These are phyloP conservation scores for Pongo pygmaeus DNA, from an alignment of 2,113 vertebrate genomes.

Conservation along the genomic window DNA sequence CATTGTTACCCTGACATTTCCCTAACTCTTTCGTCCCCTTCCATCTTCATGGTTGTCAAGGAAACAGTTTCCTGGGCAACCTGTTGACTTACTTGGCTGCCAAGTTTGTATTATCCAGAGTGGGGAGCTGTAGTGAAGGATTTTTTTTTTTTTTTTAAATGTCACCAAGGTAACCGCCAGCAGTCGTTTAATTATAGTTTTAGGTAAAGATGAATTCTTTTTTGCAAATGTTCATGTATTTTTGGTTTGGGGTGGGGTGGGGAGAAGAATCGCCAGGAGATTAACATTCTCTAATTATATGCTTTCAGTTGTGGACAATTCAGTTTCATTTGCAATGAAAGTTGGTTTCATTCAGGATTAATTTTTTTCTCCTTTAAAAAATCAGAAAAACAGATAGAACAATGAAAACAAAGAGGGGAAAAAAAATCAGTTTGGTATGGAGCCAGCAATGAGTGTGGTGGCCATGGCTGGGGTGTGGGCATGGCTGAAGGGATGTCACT, in stretches of 20 bases:
- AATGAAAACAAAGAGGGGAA: background rate
- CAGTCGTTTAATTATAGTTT: constrained; percentile 80
- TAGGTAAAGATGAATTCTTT: constrained; percentile 80
- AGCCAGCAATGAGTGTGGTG: background rate
- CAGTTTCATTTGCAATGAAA: constrained; percentile 40
- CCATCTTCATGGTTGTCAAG: constrained; percentile 82
- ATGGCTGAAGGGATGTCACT: rapidly evolving
- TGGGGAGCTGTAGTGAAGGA: constrained; percentile 78
- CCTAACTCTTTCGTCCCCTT: constrained; percentile 56
- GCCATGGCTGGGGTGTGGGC: background rate
- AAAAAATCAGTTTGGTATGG: background rate
- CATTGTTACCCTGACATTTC: constrained; percentile 69
- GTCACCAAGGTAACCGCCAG: constrained; percentile 83
- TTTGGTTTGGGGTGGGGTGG: constrained; percentile 55
- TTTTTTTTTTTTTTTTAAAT: constrained; percentile 74
- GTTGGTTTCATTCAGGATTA: constrained; percentile 68
- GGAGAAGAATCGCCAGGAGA: constrained; percentile 44
- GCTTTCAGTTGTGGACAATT: constrained; percentile 44
- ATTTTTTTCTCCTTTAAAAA: background rate
- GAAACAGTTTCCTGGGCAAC: constrained; percentile 83
- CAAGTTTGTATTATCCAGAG: constrained; percentile 78
- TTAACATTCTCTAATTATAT: constrained; percentile 57
- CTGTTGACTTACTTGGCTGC: constrained; percentile 81
- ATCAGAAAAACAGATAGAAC: background rate
- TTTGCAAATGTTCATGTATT: constrained; percentile 77